phyloP scores from a whole-genome alignment of 2,113 vertebrate genomes.

The Grus americana region DNA sequence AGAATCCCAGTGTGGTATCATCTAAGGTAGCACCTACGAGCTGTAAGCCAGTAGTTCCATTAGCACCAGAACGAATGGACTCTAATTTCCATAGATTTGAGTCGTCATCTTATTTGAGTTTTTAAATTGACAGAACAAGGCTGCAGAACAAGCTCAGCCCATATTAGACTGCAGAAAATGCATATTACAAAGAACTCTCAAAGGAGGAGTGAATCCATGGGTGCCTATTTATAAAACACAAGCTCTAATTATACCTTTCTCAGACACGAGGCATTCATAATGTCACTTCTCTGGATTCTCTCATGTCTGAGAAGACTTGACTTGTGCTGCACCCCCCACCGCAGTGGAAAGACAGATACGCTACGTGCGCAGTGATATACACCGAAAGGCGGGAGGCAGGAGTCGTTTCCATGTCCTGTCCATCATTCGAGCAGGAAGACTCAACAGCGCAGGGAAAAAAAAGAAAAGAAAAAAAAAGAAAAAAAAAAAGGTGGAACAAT shows the following conservation, averaged over 20 bases:
- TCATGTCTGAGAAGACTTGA: background rate
- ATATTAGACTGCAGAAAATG: accelerated
- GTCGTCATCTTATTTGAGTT: accelerated
- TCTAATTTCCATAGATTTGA: accelerated
- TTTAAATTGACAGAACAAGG: background rate
- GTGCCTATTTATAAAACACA: background rate
- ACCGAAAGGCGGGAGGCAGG: accelerated
- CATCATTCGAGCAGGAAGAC: background rate
- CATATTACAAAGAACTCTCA: accelerated
- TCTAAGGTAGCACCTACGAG: background rate
- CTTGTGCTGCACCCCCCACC: background rate
- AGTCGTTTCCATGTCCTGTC: accelerated
- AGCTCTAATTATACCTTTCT: background rate
- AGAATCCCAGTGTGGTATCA: accelerated
- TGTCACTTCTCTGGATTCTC: background rate
- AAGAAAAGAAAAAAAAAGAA: background rate
- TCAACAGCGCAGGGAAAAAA: background rate
- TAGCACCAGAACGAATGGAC: background rate
- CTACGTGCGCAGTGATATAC: accelerated
- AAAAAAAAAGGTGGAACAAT: background rate
- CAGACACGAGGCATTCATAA: accelerated
- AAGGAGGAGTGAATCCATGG: background rate
- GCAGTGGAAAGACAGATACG: no score
- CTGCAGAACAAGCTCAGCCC: background rate
- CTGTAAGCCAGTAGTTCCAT: background rate